Conservation (phyloP, 2,797 vertebrate species). For the Manis pentadactyla region DNA sequence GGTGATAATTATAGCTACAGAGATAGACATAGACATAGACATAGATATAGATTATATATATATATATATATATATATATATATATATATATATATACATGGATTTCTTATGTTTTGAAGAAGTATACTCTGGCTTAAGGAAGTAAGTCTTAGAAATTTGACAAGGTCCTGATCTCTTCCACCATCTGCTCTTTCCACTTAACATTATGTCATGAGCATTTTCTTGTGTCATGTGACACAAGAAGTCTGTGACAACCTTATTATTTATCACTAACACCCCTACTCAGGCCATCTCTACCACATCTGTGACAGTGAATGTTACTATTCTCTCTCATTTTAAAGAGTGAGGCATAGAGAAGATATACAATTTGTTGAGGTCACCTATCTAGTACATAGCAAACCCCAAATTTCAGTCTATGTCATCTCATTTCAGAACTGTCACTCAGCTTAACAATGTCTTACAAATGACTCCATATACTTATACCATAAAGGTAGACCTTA, state of each 20-base stretch:
- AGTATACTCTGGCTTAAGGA: background rate
- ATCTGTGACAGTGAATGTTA: background rate
- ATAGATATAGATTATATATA: too few relatives aligned
- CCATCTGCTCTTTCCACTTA: background rate
- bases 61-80: too few relatives aligned
- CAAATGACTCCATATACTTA: background rate
- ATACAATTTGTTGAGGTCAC: background rate
- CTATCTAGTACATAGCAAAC: background rate
- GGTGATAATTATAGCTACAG: too few relatives aligned
- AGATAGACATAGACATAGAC: too few relatives aligned
- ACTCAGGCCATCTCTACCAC: background rate
- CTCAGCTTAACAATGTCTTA: background rate
- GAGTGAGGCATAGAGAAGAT: background rate
- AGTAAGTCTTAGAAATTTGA: background rate
- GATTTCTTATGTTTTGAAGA: background rate
- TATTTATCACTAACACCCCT: background rate
- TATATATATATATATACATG: too few relatives aligned
- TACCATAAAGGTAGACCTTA: background rate
- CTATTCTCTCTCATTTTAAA: background rate
- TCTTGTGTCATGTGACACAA: background rate
- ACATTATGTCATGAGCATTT: background rate
- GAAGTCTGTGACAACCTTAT: background rate
- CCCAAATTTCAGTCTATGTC: background rate
- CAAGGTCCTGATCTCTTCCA: rapidly evolving
- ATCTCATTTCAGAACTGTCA: background rate